Conservation (phyloP, 2,888 invertebrate species). For the Nezara viridula region DNA sequence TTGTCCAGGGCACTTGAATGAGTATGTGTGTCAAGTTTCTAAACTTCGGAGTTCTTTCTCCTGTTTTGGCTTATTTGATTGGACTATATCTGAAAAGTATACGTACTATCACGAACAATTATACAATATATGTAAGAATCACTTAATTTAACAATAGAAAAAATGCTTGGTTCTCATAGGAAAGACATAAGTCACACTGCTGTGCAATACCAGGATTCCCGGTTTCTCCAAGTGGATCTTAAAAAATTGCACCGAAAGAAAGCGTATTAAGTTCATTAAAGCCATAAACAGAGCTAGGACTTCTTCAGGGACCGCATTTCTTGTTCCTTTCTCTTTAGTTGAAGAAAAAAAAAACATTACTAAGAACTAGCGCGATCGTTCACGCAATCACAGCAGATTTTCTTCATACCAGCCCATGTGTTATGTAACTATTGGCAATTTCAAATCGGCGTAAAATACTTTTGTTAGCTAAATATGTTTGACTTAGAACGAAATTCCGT, state of each 20-base stretch:
- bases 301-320: slow-evolving; percentile 43
- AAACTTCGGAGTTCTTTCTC: no score
- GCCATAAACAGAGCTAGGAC: slow-evolving; percentile 30
- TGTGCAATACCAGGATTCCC: slow-evolving; percentile 4
- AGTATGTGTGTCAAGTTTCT: no score
- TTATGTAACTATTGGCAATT: neutral
- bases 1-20: no score
- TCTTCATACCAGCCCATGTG: slow-evolving; percentile 8
- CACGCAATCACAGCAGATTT: neutral
- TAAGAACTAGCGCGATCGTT: slow-evolving; percentile 34
- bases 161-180: neutral
- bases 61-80: no score
- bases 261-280: slow-evolving; percentile 38
- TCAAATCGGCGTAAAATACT: neutral
- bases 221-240: slow-evolving; percentile 1
- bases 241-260: slow-evolving; percentile 25
- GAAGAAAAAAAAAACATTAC: slow-evolving; percentile 14
- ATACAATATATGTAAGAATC: no score
- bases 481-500: neutral
- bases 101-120: no score
- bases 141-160: no score
- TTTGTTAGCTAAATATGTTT: neutral
- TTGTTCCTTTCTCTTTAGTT: slow-evolving; percentile 42
- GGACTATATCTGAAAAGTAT: no score
- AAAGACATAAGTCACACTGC: neutral